These are phyloP conservation scores for Pomphorhynchus laevis DNA, from an alignment of 1,140 invertebrate genomes.

Conservation along the genomic window DNA sequence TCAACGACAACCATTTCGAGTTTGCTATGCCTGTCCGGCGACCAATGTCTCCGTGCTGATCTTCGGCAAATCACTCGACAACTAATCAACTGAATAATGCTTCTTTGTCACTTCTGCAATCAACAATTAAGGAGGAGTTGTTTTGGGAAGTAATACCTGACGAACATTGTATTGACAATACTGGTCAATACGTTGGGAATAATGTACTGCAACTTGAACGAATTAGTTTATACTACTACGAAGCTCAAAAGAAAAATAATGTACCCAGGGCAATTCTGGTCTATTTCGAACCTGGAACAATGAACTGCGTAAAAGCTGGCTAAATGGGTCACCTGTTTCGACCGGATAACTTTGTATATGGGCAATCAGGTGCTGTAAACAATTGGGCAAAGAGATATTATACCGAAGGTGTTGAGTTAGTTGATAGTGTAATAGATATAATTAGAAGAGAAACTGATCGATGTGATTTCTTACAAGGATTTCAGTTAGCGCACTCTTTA, in stretches of 20 bases:
- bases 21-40: too few species aligned
- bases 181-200: not conserved
- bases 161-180: not conserved
- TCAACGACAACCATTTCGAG: too few species aligned
- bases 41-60: too few species aligned
- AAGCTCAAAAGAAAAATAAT: too few species aligned
- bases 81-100: too few species aligned
- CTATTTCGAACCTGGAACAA: not conserved
- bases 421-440: constrained; percentile 47
- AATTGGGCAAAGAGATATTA: constrained; percentile 68
- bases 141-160: not conserved
- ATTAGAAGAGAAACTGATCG: constrained; percentile 50
- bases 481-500: constrained; percentile 32
- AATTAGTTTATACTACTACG: not conserved
- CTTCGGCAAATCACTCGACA: too few species aligned
- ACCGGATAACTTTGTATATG: not conserved
- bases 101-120: too few species aligned
- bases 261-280: too few species aligned
- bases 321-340: not conserved
- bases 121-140: too few species aligned
- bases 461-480: constrained; percentile 27
- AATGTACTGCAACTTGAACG: not conserved
- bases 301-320: not conserved
- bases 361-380: constrained; percentile 22
- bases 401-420: constrained; percentile 47